A percentile compares a stretch with the other conserved stretches of the same genome.
phyloP scores from a whole-genome alignment of 2,888 invertebrate species.

The Sycophila texana region DNA sequence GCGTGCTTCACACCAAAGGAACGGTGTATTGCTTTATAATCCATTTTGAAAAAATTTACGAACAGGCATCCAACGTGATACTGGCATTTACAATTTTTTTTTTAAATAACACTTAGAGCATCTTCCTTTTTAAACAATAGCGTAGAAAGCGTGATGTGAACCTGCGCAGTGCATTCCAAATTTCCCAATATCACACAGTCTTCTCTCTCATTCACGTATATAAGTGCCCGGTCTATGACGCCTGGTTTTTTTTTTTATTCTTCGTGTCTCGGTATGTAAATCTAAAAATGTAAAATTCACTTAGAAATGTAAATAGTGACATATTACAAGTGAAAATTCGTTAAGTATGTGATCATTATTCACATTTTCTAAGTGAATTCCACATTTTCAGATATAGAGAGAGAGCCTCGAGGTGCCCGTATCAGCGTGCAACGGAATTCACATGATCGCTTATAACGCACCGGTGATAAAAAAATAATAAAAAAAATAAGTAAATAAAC shows the following conservation, averaged over 20 bases:
- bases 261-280: no score
- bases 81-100: neutral
- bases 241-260: no score
- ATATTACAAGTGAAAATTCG: neutral
- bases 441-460: no score
- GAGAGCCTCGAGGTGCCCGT: no score
- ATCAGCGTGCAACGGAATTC: no score
- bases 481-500: no score
- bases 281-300: no score
- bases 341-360: neutral
- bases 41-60: neutral
- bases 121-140: neutral
- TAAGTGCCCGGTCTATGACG: neutral
- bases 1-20: slow-evolving; percentile 8
- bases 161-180: neutral
- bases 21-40: neutral
- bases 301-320: no score
- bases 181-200: neutral
- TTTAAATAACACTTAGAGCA: neutral
- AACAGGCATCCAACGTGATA: neutral
- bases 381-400: no score
- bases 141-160: slow-evolving; percentile 3
- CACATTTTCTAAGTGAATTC: neutral
- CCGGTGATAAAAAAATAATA: no score
- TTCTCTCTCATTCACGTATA: neutral